A percentile compares a stretch with the other conserved stretches of the same genome.
These are phyloP conservation scores for Myopa testacea DNA, from an alignment of 2,888 invertebrate genomes.

Conservation along the genomic window DNA sequence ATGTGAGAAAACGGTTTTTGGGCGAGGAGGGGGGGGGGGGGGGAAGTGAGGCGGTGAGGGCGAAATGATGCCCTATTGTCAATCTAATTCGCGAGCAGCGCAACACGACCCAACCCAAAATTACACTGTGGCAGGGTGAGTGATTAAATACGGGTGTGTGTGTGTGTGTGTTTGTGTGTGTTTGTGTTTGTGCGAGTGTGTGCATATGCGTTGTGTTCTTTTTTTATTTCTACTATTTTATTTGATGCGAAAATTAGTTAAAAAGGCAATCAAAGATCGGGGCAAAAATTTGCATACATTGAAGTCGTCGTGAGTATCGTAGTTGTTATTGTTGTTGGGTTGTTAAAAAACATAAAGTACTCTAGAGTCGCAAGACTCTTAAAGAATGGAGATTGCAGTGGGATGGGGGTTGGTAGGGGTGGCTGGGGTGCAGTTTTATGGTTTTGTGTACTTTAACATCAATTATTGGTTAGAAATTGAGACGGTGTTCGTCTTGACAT, in stretches of 20 bases:
- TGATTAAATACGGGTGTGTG: neutral
- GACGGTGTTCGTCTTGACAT: constrained; percentile 5
- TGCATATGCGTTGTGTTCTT: constrained; percentile 10
- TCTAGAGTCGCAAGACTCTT: neutral
- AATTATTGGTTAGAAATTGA: constrained; percentile 33
- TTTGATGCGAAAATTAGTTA: constrained; percentile 60
- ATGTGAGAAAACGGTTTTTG: too few species aligned
- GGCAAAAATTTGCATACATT: constrained; percentile 43
- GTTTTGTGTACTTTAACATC: constrained; percentile 18
- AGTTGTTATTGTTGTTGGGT: neutral
- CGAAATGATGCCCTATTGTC: neutral
- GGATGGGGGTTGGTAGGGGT: neutral
- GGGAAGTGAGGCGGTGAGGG: neutral
- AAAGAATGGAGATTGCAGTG: neutral
- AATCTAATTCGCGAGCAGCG: neutral
- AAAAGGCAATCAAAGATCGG: constrained; percentile 64
- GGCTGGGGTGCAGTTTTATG: neutral
- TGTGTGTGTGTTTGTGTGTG: neutral
- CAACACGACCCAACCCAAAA: neutral
- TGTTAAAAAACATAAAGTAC: neutral
- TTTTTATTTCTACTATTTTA: constrained; percentile 31
- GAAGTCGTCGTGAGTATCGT: neutral
- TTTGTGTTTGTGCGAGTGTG: neutral
- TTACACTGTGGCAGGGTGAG: neutral
- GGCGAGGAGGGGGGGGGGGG: neutral